A percentile compares a stretch with the other conserved stretches of the same genome.
phyloP scores from a whole-genome alignment of 2,113 vertebrate genomes.

The Lanius ludovicianus region DNA sequence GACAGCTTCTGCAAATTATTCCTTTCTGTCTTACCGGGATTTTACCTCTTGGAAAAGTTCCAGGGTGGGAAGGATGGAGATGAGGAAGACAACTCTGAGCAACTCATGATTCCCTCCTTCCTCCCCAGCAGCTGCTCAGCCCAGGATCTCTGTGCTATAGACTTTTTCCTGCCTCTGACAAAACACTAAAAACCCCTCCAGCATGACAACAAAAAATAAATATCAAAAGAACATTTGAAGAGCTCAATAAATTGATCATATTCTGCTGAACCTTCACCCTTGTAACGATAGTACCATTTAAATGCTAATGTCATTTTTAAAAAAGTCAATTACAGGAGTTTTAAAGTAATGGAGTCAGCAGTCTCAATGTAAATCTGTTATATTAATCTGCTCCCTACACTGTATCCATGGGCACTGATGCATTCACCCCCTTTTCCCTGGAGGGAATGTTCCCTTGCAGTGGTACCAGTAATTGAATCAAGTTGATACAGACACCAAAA shows the following conservation, averaged over 20 bases:
- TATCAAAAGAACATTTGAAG: constrained; percentile 74
- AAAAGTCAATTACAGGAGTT: constrained; percentile 85
- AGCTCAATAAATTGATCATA: constrained; percentile 80
- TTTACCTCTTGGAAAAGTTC: not conserved
- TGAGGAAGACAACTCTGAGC: not conserved
- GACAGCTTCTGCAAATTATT: not conserved
- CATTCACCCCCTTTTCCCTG: constrained; percentile 64
- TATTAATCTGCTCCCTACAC: constrained; percentile 52
- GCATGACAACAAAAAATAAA: constrained; percentile 62
- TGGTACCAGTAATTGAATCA: constrained; percentile 88
- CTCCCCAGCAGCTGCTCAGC: not conserved
- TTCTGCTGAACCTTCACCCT: constrained; percentile 78
- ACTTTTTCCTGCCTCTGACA: constrained; percentile 44
- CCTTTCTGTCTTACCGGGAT: not conserved
- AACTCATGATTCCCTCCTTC: not conserved
- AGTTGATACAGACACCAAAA: constrained; percentile 81
- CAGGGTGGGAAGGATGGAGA: not conserved
- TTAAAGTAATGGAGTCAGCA: constrained; percentile 83
- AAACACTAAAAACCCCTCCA: constrained; percentile 56
- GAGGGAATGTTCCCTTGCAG: constrained; percentile 80
- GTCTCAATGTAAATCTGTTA: constrained; percentile 71
- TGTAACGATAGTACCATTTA: constrained; percentile 84
- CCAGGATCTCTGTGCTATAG: not conserved
- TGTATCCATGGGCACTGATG: constrained; percentile 69
- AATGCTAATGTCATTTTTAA: constrained; percentile 90